Percentiles rank a stretch among this genome's conserved stretches.
phyloP scores from a whole-genome alignment of 1,140 invertebrate species.

The Drosophila fuyamai region DNA sequence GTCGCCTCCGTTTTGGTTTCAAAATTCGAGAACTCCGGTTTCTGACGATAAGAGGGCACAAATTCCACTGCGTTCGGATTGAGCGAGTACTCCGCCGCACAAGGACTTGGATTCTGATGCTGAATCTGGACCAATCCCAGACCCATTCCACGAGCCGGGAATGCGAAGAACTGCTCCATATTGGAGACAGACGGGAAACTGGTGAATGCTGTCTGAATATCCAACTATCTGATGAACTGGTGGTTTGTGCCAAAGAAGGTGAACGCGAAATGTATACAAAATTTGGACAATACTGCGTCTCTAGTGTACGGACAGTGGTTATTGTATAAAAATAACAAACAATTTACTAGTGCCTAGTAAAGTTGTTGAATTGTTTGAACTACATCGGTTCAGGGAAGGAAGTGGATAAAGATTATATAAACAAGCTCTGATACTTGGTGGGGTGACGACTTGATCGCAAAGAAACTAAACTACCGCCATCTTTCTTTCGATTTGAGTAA shows the following conservation, averaged over 20 bases:
- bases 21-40: neutral
- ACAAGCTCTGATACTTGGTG: slow-evolving; percentile 1
- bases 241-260: slow-evolving; percentile 2
- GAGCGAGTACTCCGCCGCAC: slow-evolving; percentile 27
- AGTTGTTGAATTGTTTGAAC: slow-evolving; percentile 27
- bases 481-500: no score
- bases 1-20: slow-evolving; percentile 22
- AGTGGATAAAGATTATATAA: slow-evolving; percentile 3
- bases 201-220: neutral
- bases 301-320: slow-evolving; percentile 1
- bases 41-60: slow-evolving; percentile 43
- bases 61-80: slow-evolving; percentile 66
- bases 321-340: slow-evolving; percentile 58
- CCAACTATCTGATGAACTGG: slow-evolving; percentile 6
- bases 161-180: slow-evolving; percentile 28
- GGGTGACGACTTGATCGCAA: slow-evolving; percentile 6
- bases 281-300: slow-evolving; percentile 43
- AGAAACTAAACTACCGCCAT: no score
- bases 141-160: slow-evolving; percentile 8
- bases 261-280: slow-evolving; percentile 23
- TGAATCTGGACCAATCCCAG: slow-evolving; percentile 16
- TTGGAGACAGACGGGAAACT: neutral
- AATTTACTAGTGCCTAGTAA: slow-evolving; percentile 49
- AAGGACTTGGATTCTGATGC: neutral
- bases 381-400: slow-evolving; percentile 11